Evolutionary conservation across 2,113 vertebrate genomes (phyloP).

Genomic region (Indicator indicator): DNA sequence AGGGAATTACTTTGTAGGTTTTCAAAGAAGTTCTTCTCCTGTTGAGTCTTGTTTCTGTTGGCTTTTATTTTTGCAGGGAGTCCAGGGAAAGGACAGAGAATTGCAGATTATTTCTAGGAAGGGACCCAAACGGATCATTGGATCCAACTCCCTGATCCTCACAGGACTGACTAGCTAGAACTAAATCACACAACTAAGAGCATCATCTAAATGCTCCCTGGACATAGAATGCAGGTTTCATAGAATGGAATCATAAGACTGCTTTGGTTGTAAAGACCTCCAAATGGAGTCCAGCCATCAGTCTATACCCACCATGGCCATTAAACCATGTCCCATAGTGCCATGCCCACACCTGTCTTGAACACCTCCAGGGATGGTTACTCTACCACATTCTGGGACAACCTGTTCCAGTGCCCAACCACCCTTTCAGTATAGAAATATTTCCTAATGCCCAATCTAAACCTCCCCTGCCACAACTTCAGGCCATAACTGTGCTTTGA

Average conservation of each 20-base stretch:
- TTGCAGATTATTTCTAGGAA: not conserved
- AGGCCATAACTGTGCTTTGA: not conserved
- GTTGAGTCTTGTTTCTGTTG: not conserved
- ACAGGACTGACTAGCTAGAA: not conserved
- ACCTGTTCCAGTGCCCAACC: too few species aligned
- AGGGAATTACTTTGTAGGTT: not conserved
- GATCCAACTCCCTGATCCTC: not conserved
- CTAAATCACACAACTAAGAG: not conserved
- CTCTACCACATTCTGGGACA: too few species aligned
- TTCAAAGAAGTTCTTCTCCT: not conserved
- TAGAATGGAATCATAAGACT: too few species aligned
- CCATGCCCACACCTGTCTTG: too few species aligned
- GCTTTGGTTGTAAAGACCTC: too few species aligned
- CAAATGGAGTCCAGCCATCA: too few species aligned
- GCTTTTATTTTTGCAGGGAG: not conserved
- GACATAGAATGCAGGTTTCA: not conserved
- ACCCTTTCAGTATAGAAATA: too few species aligned
- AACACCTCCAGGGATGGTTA: too few species aligned
- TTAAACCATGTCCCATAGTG: too few species aligned
- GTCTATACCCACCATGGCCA: too few species aligned
- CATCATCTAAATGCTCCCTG: not conserved
- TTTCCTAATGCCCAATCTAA: too few species aligned
- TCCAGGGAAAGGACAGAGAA: not conserved
- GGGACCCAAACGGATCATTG: not conserved
- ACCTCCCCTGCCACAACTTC: too few species aligned